phyloP scores from a whole-genome alignment of 2,113 vertebrate genomes.

The Platanista minor region DNA sequence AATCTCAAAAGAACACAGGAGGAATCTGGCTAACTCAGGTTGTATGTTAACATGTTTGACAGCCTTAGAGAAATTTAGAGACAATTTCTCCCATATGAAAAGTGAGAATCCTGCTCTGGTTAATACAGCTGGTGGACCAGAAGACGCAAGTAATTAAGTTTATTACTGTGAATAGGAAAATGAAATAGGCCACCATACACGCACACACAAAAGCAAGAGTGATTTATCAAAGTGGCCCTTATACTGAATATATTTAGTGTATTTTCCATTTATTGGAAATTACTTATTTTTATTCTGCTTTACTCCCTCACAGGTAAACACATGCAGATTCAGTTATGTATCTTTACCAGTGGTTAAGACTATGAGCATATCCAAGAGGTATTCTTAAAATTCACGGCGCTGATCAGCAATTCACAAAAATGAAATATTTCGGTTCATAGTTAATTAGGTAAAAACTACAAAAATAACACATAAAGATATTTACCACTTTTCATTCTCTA shows the following conservation, averaged over 20 bases:
- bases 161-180: neutral
- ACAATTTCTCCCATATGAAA: neutral
- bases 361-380: neutral
- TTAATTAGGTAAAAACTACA: neutral
- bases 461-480: neutral
- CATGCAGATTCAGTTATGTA: neutral
- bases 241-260: neutral
- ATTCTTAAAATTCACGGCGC: neutral
- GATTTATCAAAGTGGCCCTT: neutral
- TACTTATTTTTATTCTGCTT: neutral
- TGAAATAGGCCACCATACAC: neutral
- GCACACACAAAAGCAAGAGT: neutral
- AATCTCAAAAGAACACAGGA: neutral
- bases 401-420: neutral
- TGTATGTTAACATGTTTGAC: neutral
- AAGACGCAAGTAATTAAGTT: neutral
- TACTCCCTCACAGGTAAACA: neutral
- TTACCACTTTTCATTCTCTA: neutral
- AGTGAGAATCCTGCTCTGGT: neutral
- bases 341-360: neutral
- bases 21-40: neutral
- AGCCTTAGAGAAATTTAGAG: neutral
- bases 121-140: neutral
- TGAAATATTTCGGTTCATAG: neutral
- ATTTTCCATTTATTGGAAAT: neutral